These are phyloP conservation scores for Cyanoderma ruficeps DNA, from an alignment of 2,113 vertebrate species.

Conservation along the genomic window DNA sequence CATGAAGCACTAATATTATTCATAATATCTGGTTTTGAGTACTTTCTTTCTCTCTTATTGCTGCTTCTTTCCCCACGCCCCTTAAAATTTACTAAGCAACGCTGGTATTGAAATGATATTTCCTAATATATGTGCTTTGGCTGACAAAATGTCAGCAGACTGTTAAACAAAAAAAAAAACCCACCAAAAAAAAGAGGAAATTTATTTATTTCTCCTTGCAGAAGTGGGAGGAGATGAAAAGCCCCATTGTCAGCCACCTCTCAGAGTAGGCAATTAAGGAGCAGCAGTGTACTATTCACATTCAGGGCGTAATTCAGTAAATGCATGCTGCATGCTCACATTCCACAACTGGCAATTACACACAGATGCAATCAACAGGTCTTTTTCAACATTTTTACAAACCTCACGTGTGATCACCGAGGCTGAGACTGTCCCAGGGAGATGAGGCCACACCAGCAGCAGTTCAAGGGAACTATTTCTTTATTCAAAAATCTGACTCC, in stretches of 20 bases:
- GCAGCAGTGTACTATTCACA: not conserved
- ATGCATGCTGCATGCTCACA: not conserved
- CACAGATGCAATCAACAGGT: slow-evolving; percentile 45
- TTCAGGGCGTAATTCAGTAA: slow-evolving; percentile 55
- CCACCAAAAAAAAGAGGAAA: not conserved
- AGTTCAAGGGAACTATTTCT: no score
- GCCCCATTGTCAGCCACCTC: not conserved
- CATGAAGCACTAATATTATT: not conserved
- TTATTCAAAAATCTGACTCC: no score
- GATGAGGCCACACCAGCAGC: no score
- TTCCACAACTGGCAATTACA: slow-evolving; percentile 42
- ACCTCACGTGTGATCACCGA: no score
- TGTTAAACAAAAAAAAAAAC: not conserved
- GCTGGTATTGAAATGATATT: not conserved
- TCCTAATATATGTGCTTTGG: not conserved
- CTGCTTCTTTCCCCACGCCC: not conserved
- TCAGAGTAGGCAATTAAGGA: not conserved
- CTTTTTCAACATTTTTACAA: slow-evolving; percentile 6
- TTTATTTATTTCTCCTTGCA: not conserved
- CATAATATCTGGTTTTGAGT: not conserved
- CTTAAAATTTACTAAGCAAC: not conserved
- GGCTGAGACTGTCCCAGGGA: no score
- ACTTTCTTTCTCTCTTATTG: not conserved
- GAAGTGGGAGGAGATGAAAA: slow-evolving; percentile 5
- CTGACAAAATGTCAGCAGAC: not conserved